A percentile compares a stretch with the other conserved stretches of the same genome.
These are phyloP conservation scores for Polydrusus pterygomalis DNA, from an alignment of 2,888 invertebrate species.

Conservation along the genomic window DNA sequence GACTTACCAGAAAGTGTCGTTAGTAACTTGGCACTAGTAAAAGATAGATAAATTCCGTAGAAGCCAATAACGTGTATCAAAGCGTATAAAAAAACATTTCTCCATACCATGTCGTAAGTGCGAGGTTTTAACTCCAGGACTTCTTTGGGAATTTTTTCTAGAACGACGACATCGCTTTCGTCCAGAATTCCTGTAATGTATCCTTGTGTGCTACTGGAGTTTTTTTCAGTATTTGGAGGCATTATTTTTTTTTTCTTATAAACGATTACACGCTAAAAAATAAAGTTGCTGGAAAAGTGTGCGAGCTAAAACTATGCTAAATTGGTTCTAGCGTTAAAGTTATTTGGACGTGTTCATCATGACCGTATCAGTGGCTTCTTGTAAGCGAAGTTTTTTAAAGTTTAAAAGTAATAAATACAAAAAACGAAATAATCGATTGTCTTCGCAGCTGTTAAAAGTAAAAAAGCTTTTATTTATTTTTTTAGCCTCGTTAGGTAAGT, in stretches of 20 bases:
- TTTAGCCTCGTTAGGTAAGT: too few species aligned
- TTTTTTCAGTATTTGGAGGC: not conserved
- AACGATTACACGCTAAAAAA: not conserved
- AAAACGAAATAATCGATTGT: too few species aligned
- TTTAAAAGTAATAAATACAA: too few species aligned
- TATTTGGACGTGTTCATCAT: too few species aligned
- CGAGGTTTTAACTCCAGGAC: conserved; percentile 72
- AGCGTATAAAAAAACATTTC: conserved; percentile 85
- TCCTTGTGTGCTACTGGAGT: conserved; percentile 52
- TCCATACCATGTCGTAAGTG: conserved; percentile 83
- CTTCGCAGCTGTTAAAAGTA: too few species aligned
- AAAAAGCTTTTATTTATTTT: too few species aligned
- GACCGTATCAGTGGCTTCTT: too few species aligned
- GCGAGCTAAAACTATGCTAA: too few species aligned
- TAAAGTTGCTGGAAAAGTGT: not conserved
- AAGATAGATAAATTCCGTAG: conserved; percentile 83
- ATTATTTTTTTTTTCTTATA: not conserved
- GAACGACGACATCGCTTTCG: conserved; percentile 78
- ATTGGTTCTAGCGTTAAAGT: too few species aligned
- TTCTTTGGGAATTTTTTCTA: conserved; percentile 58
- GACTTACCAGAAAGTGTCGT: conserved; percentile 83
- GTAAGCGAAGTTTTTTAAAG: too few species aligned
- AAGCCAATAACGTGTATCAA: conserved; percentile 85
- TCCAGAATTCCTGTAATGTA: conserved; percentile 76
- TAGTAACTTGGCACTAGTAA: conserved; percentile 83